Conservation (phyloP, 2,113 vertebrate genomes). For the Myiozetetes cayanensis region DNA sequence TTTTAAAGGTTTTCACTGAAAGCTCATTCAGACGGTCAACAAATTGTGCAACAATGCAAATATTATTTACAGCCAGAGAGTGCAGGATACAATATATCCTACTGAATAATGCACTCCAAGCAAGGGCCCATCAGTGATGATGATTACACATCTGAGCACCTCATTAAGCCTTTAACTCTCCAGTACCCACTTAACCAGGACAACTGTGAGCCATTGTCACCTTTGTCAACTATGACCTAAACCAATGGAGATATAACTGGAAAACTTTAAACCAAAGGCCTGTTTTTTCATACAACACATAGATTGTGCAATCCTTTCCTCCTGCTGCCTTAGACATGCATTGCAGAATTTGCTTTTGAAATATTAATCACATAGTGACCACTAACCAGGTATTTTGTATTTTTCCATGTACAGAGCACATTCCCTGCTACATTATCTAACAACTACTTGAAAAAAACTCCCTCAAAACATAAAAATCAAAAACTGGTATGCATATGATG, state of each 20-base stretch:
- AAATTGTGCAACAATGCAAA: neutral
- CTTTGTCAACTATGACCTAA: neutral
- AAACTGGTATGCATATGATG: neutral
- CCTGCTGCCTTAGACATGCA: rapidly evolving
- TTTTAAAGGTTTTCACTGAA: neutral
- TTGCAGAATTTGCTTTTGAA: neutral
- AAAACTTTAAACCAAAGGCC: neutral
- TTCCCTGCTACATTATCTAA: neutral
- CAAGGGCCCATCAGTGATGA: conserved; percentile 38
- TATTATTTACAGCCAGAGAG: neutral
- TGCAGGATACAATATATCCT: neutral
- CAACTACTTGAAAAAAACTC: neutral
- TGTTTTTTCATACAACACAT: neutral
- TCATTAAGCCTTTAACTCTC: conserved; percentile 45
- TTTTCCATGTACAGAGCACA: neutral
- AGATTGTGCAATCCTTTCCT: neutral
- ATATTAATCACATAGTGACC: neutral
- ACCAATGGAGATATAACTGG: neutral
- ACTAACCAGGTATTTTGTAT: neutral
- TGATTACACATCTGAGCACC: conserved; percentile 50
- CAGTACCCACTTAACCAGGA: conserved; percentile 26
- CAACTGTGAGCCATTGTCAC: neutral
- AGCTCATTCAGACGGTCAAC: neutral
- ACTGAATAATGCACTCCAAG: conserved; percentile 21
- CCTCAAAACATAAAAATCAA: neutral